These are phyloP conservation scores for Drosophila maculinotata DNA, from an alignment of 2,888 invertebrate species.

Conservation along the genomic window DNA sequence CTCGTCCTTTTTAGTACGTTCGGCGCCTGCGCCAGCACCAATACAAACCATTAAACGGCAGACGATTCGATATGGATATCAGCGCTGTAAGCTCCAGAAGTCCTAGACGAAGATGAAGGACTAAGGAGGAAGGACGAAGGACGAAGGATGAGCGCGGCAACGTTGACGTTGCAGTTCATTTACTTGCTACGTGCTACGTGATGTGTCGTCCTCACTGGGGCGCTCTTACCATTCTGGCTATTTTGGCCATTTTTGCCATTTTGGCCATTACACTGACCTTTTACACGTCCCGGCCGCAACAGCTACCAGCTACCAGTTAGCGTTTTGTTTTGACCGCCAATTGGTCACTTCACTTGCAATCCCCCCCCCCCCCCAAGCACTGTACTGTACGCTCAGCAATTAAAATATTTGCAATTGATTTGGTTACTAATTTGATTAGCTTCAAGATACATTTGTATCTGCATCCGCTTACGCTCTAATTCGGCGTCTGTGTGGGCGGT, in stretches of 20 bases:
- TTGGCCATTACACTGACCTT: slow-evolving; percentile 28
- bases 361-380: slow-evolving; percentile 3
- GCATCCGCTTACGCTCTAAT: slow-evolving; percentile 33
- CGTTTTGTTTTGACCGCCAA: slow-evolving; percentile 9
- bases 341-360: slow-evolving; percentile 5
- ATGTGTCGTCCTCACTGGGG: too few species aligned
- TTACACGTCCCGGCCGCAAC: slow-evolving; percentile 23
- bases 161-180: slow-evolving; percentile 57
- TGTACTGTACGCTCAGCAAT: slow-evolving; percentile 22
- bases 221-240: slow-evolving; percentile 9
- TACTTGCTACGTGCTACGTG: slow-evolving; percentile 51
- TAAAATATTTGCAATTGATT: slow-evolving; percentile 54
- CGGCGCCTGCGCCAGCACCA: slow-evolving; percentile 61
- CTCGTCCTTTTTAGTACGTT: neutral
- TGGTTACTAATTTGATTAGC: slow-evolving; percentile 48
- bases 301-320: slow-evolving; percentile 16
- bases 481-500: slow-evolving; percentile 5
- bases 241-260: slow-evolving; percentile 23
- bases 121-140: too few species aligned
- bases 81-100: slow-evolving; percentile 5
- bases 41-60: slow-evolving; percentile 25
- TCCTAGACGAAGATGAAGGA: neutral
- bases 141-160: neutral
- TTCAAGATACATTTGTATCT: slow-evolving; percentile 3
- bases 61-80: slow-evolving; percentile 36